A percentile compares a stretch with the other conserved stretches of the same genome.
Evolutionary conservation across 1,140 invertebrate species (phyloP).

Genomic region (Venustaconcha ellipsiformis): DNA sequence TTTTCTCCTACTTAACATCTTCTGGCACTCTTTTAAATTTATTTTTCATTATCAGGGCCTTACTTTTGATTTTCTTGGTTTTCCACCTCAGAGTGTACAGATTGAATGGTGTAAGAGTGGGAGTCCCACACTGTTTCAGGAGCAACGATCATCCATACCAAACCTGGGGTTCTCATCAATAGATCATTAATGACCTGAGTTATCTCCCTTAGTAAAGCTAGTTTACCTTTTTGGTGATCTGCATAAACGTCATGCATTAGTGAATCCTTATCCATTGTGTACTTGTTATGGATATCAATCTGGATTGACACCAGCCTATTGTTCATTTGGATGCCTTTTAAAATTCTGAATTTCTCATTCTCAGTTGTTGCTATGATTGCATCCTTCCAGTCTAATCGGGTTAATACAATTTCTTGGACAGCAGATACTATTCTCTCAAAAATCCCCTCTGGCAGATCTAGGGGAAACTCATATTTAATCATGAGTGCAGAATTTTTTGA

Average conservation of each 20-base stretch:
- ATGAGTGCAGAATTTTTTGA: slow-evolving; percentile 40
- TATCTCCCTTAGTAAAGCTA: slow-evolving; percentile 38
- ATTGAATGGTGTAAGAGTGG: slow-evolving; percentile 9
- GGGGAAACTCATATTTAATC: slow-evolving; percentile 46
- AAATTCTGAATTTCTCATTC: slow-evolving; percentile 36
- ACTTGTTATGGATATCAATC: no score
- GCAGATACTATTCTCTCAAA: slow-evolving; percentile 50
- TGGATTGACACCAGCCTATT: no score
- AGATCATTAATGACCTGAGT: slow-evolving; percentile 45
- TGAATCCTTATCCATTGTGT: no score
- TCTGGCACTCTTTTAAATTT: no score
- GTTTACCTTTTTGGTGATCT: slow-evolving; percentile 8
- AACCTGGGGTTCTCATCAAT: slow-evolving; percentile 43
- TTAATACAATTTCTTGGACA: slow-evolving; percentile 54
- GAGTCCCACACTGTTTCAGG: slow-evolving; percentile 29
- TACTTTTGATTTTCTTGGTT: no score
- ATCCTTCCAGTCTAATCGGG: slow-evolving; percentile 60
- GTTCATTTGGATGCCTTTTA: background rate
- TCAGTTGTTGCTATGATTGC: slow-evolving; percentile 54
- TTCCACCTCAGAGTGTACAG: slow-evolving; percentile 14
- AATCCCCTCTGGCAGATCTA: slow-evolving; percentile 49
- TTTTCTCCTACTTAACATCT: no score
- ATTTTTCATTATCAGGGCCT: no score
- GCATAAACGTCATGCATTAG: slow-evolving; percentile 6
- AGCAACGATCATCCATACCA: slow-evolving; percentile 53